Conservation (phyloP, 2,113 vertebrate genomes). For the Clarias gariepinus region DNA sequence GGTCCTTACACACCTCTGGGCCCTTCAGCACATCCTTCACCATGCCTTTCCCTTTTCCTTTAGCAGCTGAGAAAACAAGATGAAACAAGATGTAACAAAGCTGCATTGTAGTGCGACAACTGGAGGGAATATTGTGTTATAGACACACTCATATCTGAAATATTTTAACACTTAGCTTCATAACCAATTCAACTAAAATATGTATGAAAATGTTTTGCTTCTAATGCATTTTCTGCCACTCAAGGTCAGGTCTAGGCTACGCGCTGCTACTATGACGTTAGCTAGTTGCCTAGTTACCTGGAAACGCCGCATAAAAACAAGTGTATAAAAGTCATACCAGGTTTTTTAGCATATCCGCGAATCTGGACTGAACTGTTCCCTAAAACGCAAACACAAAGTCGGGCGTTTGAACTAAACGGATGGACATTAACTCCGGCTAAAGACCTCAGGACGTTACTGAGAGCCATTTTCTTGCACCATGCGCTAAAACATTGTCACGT, state of each 20-base stretch:
- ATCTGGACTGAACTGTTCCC: slow-evolving; percentile 39
- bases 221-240: background rate
- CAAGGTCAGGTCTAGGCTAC: slow-evolving; percentile 13
- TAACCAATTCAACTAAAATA: background rate
- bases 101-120: no score
- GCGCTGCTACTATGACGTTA: background rate
- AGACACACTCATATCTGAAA: background rate
- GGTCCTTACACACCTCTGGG: slow-evolving; percentile 88
- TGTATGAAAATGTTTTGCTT: background rate
- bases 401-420: background rate
- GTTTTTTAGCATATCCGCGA: slow-evolving; percentile 73
- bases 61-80: slow-evolving; percentile 62
- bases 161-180: background rate
- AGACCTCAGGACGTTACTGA: background rate
- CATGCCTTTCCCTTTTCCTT: slow-evolving; percentile 77
- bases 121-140: background rate
- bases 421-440: background rate
- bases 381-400: slow-evolving; percentile 20
- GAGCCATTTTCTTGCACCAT: slow-evolving; percentile 43
- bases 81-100: background rate
- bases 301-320: background rate
- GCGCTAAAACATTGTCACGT: background rate
- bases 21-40: slow-evolving; percentile 76
- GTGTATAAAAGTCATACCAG: slow-evolving; percentile 62
- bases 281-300: background rate